These are phyloP conservation scores for Magallana gigas DNA, from an alignment of 1,140 invertebrate genomes.

Conservation along the genomic window DNA sequence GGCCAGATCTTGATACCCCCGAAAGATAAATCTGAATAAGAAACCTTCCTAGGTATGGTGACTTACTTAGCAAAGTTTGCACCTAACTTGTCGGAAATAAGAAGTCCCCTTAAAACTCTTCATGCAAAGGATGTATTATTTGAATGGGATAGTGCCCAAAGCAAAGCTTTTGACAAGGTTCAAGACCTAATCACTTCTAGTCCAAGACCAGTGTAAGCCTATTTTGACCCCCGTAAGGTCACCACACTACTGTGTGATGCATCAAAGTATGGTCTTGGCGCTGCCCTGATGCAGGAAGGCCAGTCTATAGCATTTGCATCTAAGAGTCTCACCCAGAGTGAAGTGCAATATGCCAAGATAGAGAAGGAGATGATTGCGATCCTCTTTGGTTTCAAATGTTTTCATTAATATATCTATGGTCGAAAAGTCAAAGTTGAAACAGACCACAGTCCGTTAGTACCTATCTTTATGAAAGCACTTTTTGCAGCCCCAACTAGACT, in stretches of 20 bases:
- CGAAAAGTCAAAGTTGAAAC: constrained; percentile 64
- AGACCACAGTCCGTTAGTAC: not conserved
- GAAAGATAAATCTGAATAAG: constrained; percentile 12
- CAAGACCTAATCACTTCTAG: constrained; percentile 1
- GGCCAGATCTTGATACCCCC: constrained; percentile 37
- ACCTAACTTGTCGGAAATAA: constrained; percentile 44
- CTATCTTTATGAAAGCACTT: constrained; percentile 45
- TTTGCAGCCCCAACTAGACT: not conserved
- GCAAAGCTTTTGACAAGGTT: constrained; percentile 15
- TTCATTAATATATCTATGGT: constrained; percentile 76
- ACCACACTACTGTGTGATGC: constrained; percentile 48
- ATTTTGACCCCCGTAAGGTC: constrained; percentile 46
- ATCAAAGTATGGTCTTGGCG: constrained; percentile 75
- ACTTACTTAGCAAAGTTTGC: constrained; percentile 43
- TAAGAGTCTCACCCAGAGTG: constrained; percentile 73
- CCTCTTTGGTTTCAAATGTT: constrained; percentile 80
- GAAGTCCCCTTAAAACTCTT: not conserved
- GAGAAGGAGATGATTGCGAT: constrained; percentile 79
- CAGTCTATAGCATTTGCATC: constrained; percentile 78
- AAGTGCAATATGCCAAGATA: constrained; percentile 62
- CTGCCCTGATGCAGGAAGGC: constrained; percentile 78
- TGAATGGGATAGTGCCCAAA: not conserved
- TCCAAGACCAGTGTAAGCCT: constrained; percentile 20
- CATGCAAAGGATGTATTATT: too few relatives aligned
- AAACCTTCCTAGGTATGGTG: constrained; percentile 44